A percentile compares a stretch with the other conserved stretches of the same genome.
phyloP scores from a whole-genome alignment of 2,888 invertebrate species.

The Andrena chrysosceles region DNA sequence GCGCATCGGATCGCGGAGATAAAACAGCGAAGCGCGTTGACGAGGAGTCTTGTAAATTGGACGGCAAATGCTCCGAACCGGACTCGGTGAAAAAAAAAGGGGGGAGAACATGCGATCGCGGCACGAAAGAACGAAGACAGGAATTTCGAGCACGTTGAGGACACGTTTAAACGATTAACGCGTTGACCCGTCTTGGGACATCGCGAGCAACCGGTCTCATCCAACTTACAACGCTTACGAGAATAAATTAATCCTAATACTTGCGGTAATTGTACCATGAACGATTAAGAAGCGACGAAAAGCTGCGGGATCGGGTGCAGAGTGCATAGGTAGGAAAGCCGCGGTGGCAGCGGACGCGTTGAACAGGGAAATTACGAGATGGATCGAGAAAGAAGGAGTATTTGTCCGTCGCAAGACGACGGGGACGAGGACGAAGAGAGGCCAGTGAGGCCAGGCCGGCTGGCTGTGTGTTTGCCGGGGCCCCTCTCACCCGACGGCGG shows the following conservation, averaged over 20 bases:
- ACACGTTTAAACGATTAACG: neutral
- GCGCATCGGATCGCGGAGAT: neutral
- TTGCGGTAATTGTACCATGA: neutral
- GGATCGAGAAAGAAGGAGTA: conserved; percentile 49
- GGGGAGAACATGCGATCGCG: neutral
- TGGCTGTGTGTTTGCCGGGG: conserved; percentile 72
- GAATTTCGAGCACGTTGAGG: conserved; percentile 2
- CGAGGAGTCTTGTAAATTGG: neutral
- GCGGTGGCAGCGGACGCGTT: conserved; percentile 1
- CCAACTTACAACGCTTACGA: neutral
- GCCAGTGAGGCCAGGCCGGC: conserved; percentile 61
- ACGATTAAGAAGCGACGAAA: neutral
- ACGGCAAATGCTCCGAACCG: neutral
- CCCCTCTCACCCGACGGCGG: conserved; percentile 73
- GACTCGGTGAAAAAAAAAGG: neutral
- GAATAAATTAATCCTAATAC: neutral
- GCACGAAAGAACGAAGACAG: neutral
- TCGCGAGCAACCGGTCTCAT: neutral
- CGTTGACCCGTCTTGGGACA: neutral
- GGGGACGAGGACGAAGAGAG: conserved; percentile 64
- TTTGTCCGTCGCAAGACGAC: conserved; percentile 70
- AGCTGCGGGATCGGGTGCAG: neutral
- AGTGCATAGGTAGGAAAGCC: neutral
- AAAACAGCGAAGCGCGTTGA: neutral
- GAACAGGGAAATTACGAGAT: conserved; percentile 5